Percentiles rank a stretch among this genome's conserved stretches.
Conservation (phyloP, 2,113 vertebrate genomes). For the Aramus guarauna region DNA sequence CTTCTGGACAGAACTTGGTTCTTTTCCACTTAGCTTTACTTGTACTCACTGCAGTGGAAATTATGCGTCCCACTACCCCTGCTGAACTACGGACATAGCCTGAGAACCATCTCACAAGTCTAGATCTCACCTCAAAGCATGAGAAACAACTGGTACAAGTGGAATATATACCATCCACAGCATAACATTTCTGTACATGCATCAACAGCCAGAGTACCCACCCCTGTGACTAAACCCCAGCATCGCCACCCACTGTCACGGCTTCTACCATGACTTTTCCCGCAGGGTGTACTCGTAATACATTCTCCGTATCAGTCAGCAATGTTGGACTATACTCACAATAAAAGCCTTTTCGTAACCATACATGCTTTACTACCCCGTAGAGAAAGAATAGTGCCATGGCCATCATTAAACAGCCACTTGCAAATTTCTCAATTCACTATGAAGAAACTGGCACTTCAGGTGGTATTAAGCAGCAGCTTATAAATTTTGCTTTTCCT, state of each 20-base stretch:
- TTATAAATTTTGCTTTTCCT: constrained; percentile 27
- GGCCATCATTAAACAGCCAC: not conserved
- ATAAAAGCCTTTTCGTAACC: not conserved
- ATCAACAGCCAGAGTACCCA: not conserved
- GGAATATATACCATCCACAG: not conserved
- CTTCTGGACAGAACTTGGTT: not conserved
- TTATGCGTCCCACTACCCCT: not conserved
- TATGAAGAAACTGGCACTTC: not conserved
- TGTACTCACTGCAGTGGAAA: not conserved
- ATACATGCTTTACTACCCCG: not conserved
- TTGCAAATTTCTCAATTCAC: constrained; percentile 10
- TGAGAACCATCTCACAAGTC: not conserved
- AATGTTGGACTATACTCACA: not conserved
- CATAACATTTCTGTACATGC: accelerated
- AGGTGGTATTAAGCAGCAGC: not conserved
- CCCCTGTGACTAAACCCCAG: not conserved
- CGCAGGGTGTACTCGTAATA: not conserved
- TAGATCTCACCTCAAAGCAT: not conserved
- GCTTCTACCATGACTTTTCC: not conserved
- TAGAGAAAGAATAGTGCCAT: not conserved
- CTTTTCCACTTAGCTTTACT: not conserved
- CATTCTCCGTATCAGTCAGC: not conserved
- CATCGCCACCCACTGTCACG: not conserved
- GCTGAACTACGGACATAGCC: not conserved
- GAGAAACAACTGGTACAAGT: not conserved